Percentiles rank a stretch among this genome's conserved stretches.
Evolutionary conservation across 2,888 invertebrate species (phyloP).

Genomic region (Drosophila neotestacea): DNA sequence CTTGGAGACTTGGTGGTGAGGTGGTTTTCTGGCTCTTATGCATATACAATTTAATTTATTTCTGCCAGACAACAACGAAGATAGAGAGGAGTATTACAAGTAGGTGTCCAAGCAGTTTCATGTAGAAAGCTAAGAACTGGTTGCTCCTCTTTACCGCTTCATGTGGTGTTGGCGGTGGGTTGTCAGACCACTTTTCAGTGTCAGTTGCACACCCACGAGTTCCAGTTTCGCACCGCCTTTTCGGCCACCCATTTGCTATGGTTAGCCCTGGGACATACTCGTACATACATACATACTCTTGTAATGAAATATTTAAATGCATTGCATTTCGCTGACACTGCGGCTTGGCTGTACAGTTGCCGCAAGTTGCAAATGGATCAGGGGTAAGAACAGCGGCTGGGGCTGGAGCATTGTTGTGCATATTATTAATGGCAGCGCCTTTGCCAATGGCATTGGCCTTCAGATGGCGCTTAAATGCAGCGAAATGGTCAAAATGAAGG

Average conservation of each 20-base stretch:
- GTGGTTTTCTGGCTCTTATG: slow-evolving; percentile 24
- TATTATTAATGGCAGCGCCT: slow-evolving; percentile 52
- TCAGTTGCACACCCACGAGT: slow-evolving; percentile 67
- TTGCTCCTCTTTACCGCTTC: slow-evolving; percentile 21
- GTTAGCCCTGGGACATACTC: slow-evolving; percentile 32
- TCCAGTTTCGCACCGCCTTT: slow-evolving; percentile 11
- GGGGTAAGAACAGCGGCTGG: neutral
- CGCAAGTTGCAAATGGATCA: slow-evolving; percentile 14
- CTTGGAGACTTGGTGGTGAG: slow-evolving; percentile 12
- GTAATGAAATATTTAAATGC: slow-evolving; percentile 64
- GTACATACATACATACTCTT: slow-evolving; percentile 2
- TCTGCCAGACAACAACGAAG: slow-evolving; percentile 20
- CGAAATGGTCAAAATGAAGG: slow-evolving; percentile 35
- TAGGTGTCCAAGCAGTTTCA: slow-evolving; percentile 49
- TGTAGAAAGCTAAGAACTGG: slow-evolving; percentile 36
- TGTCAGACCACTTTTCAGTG: slow-evolving; percentile 65
- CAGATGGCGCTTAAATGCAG: slow-evolving; percentile 41
- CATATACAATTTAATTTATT: slow-evolving; percentile 45
- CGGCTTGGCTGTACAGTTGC: slow-evolving; percentile 14
- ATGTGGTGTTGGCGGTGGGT: slow-evolving; percentile 17
- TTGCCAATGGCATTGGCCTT: slow-evolving; percentile 65
- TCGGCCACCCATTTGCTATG: slow-evolving; percentile 42
- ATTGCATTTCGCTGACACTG: slow-evolving; percentile 46
- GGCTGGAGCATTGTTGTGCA: slow-evolving; percentile 14
- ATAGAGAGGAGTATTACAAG: slow-evolving; percentile 33